These are phyloP conservation scores for Drosophila macrospina DNA, from an alignment of 2,888 invertebrate genomes.

Conservation along the genomic window DNA sequence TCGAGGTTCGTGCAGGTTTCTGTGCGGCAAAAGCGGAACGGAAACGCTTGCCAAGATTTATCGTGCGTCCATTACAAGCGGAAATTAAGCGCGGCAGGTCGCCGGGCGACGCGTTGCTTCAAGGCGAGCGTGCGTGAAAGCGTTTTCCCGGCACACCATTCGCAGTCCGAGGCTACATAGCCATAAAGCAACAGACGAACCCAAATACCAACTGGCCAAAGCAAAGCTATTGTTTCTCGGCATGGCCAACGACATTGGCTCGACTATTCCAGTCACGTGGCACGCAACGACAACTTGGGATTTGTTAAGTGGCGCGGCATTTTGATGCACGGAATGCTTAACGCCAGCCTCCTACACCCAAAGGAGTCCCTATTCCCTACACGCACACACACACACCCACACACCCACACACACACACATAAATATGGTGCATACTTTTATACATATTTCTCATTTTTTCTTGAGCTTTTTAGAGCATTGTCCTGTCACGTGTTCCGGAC, in stretches of 20 bases:
- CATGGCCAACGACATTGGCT: slow-evolving; percentile 9
- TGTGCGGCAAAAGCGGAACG: slow-evolving; percentile 48
- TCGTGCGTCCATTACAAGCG: slow-evolving; percentile 80
- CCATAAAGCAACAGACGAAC: slow-evolving; percentile 45
- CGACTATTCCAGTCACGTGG: slow-evolving; percentile 74
- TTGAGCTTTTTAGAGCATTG: slow-evolving; percentile 7
- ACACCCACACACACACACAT: not conserved
- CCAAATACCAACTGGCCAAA: slow-evolving; percentile 61
- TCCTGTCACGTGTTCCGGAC: slow-evolving; percentile 69
- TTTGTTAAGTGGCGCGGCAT: slow-evolving; percentile 78
- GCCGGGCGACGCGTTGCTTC: slow-evolving; percentile 39
- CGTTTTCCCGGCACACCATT: slow-evolving; percentile 67
- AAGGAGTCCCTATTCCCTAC: not conserved
- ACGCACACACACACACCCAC: slow-evolving; percentile 2
- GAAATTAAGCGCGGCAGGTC: slow-evolving; percentile 83
- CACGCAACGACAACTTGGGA: slow-evolving; percentile 81
- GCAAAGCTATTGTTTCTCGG: slow-evolving; percentile 71
- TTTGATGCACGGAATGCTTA: slow-evolving; percentile 72
- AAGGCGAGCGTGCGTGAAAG: slow-evolving; percentile 76
- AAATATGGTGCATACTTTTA: slow-evolving; percentile 1
- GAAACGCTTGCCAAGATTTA: slow-evolving; percentile 81
- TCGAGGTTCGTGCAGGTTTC: slow-evolving; percentile 6
- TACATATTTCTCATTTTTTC: slow-evolving; percentile 21
- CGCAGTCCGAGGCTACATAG: not conserved
- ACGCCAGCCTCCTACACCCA: slow-evolving; percentile 23